Base-by-base conservation (phyloP, 2,797 vertebrate species). In the Epinephelus malabaricus region DNA sequence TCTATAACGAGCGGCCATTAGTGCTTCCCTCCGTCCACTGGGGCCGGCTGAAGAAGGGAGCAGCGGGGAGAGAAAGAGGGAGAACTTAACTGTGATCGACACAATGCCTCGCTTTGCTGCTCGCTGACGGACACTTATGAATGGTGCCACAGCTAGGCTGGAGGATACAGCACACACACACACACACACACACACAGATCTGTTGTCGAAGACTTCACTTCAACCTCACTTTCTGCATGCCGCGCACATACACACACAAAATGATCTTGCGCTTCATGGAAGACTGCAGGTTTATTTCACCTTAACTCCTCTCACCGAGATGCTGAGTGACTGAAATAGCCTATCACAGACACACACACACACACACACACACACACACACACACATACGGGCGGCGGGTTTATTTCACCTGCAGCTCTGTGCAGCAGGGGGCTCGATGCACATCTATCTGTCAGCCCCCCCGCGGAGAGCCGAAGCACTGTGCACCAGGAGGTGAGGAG, bases 1-100 rank as follows among this genome's bases (percentile, higher is more conserved):
- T 83, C 88, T 86, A 88, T 93, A 92, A 95, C 88, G 86, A 95
- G 87, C 51, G 51, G 72, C 83, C 92, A 94, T 95, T 94, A 93
- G 91, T 86, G 91, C 82, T 89, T 82, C 76, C 83, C 69, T 70
- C 75, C n/a, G 12, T 92, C 90, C 84, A 3, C 82, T n/a, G 86
- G 79, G 87, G 82, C 81, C 59, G 62, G 63, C 80, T 69, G 73
- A 71, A 86, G 78, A 73, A 73, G 62, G 47, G 59, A 82, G 70
- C 56, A n/a, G 56, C 6, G 9, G 46, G 66, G 69, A 63, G 72
- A 79, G 43, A 71, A 56, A 69, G 76, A 83, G 64, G 64, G 69
- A 84, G 82, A 90, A 83, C 74, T 88, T 75, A 86, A 80, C 75
- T 50, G 80, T 93, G 91, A 94, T 92, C 63, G 88, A 92, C 93